Evolutionary conservation across 2,113 vertebrate genomes (phyloP), one percentile per base, ranked within the genome.

Genomic region (Octodon degus): DNA sequence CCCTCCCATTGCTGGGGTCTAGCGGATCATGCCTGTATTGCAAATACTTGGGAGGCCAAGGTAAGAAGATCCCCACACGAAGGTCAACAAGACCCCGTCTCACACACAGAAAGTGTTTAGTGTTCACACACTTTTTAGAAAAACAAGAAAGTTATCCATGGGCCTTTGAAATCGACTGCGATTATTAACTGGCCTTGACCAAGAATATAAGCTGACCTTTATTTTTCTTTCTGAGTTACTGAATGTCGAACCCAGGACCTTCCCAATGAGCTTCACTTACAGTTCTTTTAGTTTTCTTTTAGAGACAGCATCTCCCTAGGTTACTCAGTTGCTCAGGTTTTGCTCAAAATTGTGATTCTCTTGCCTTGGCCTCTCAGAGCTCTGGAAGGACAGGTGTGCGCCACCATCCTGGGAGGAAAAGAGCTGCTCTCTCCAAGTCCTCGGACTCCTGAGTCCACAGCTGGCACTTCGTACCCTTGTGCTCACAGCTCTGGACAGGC

Each of bases 141-240:
- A 7, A 37, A 50, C 32, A 2, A 2, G n/a, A 80, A 50, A 53
- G n/a, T 25, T 25, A 0, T 16, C 50, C 55, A 16, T 32, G 0
- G n/a, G 5, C 16, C 37, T 87, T 80, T 9, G 8, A 32, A 72
- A 22, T 22, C 4, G 5, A 1, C 7, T 43, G 43, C 5, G 12
- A 2, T 63, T 53, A 62, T 63, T 37, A 34, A 24, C 63, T 2
- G 58, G 30, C 32, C 2, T n/a, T n/a, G 50, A 79, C 58, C 40
- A 1, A 47, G 40, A 47, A 47, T 30, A 47, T 47, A 47, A 47
- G 14, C 25, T 30, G 25, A 14, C 19, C 16, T 68, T 40, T 74
- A 0, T n/a, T 76, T 76, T 47, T 27, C 40, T 43, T 76, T 74
- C 6, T 25, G 40, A 47, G 43, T 77, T 47, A 27, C 25, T 77